Evolutionary conservation across 2,797 vertebrate genomes (phyloP).

Genomic region (Enteromius anoplus): DNA sequence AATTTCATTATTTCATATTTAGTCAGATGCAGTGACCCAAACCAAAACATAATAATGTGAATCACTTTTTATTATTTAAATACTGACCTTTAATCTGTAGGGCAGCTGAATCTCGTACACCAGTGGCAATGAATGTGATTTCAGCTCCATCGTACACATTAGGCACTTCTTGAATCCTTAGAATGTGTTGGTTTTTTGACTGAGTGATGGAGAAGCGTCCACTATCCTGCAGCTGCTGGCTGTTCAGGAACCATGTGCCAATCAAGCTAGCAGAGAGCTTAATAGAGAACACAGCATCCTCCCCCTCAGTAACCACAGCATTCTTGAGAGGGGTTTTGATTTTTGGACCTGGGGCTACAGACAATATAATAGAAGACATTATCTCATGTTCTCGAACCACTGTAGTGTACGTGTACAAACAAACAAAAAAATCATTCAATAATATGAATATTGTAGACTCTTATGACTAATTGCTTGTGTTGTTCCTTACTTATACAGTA

Average conservation of each 20-base stretch:
- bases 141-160: slow-evolving; percentile 75
- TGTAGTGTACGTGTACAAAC: neutral
- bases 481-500: neutral
- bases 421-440: neutral
- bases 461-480: neutral
- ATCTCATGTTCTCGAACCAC: neutral
- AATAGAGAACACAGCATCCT: slow-evolving; percentile 84
- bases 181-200: slow-evolving; percentile 74
- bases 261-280: slow-evolving; percentile 81
- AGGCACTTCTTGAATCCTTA: slow-evolving; percentile 73
- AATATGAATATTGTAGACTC: neutral
- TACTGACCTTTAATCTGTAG: slow-evolving; percentile 81
- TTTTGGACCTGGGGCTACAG: slow-evolving; percentile 84
- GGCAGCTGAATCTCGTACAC: slow-evolving; percentile 80
- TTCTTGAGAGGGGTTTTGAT: slow-evolving; percentile 78
- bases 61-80: slow-evolving; percentile 50
- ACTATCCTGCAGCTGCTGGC: slow-evolving; percentile 73
- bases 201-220: slow-evolving; percentile 70
- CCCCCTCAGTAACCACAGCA: slow-evolving; percentile 72
- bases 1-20: neutral
- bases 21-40: neutral
- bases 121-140: slow-evolving; percentile 84
- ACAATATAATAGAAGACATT: neutral
- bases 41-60: neutral
- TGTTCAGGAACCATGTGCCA: slow-evolving; percentile 88